Base-by-base conservation (phyloP, 2,888 invertebrate genomes). In the Autographa pulchrina region DNA sequence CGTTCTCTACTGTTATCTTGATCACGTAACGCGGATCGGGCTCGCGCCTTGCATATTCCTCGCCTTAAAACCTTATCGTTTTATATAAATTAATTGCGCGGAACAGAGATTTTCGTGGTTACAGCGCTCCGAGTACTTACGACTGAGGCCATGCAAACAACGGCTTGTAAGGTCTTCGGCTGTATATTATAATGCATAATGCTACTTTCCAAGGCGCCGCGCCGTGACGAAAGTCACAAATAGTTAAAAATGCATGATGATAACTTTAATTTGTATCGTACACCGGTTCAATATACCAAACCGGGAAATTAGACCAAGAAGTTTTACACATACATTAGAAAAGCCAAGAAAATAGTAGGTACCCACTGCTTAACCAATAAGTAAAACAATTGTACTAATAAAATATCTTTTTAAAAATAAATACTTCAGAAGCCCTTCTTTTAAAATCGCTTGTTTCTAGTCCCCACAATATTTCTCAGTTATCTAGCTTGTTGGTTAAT, bases 21-120 rank as follows among this genome's bases (percentile, higher is more conserved):
- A 91, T 92, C 94, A 94, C 95, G 95, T 94, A 85, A 85, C 89
- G 83, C 86, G 86, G 82, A 85, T 84, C 84, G 87, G 80, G 91
- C 90, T 90, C 93, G 92, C 93, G 94, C 88, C 94, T 92, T 93
- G 95, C 95, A 95, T 94, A 94, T 94, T 94, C 94, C 93, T 79
- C 86, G 91, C 88, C 88, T 91, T 90, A 92, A 90, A 92, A 92
- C 92, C 94, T 95, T 95, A 95, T 95, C 95, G 94, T 94, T 92
- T 92, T 90, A 91, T 90, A 91, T 93, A 92, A 94, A 94, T 94
- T 95, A 95, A 95, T 94, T 92, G 91, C 89, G 85, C 85, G 86
- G 90, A 89, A 89, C 89, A 89, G 89, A 89, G 89, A 89, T 89
- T 87, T 85, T 87, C 83, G 82, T 69, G 82, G 85, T 78, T 81